Evolutionary conservation across 2,113 vertebrate species (phyloP).

Genomic region (Chamaetylas fuelleborni): DNA sequence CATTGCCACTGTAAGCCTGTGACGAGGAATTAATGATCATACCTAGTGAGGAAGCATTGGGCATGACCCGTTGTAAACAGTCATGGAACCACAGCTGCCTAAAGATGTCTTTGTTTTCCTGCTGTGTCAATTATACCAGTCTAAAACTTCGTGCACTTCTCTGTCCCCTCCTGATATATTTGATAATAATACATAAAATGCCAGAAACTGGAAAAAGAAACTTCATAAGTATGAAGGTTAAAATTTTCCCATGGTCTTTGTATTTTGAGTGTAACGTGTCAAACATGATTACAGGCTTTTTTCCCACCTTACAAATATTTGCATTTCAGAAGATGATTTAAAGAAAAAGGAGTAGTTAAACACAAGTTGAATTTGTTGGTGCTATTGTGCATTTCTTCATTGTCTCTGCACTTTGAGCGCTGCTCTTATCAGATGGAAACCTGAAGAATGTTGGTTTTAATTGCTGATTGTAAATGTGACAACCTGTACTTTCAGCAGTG

Average conservation of each 20-base stretch:
- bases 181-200: not conserved
- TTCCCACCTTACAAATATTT: not conserved
- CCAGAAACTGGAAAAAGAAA: not conserved
- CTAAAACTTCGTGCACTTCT: not conserved
- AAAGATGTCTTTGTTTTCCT: not conserved
- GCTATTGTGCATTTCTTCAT: not conserved
- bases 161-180: not conserved
- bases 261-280: not conserved
- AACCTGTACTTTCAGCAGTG: not conserved
- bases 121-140: not conserved
- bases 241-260: not conserved
- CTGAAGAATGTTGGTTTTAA: constrained; percentile 22
- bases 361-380: not conserved
- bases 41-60: not conserved
- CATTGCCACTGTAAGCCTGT: not conserved
- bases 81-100: not conserved
- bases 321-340: not conserved
- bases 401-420: not conserved
- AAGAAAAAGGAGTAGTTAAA: not conserved
- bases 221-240: not conserved
- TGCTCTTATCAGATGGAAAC: constrained; percentile 33
- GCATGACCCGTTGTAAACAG: not conserved
- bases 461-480: constrained; percentile 31
- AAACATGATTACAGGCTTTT: not conserved
- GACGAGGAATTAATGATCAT: not conserved